Evolutionary conservation across 2,113 vertebrate species (phyloP).

Genomic region (Gobius niger): DNA sequence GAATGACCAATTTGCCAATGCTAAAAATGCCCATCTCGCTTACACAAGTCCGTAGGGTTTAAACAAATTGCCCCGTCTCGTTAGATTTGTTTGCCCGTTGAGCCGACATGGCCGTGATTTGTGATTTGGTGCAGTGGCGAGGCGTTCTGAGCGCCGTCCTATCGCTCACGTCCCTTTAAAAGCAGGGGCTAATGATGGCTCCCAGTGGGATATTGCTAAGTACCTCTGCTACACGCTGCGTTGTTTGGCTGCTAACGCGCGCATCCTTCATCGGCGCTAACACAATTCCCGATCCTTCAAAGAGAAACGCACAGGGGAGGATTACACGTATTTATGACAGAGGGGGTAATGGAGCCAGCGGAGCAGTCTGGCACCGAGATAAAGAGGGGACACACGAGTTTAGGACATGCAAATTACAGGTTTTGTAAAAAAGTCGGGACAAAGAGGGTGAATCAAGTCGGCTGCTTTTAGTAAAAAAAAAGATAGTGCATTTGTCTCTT

Average conservation of each 20-base stretch:
- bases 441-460: too few relatives aligned
- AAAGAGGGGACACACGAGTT: neutral
- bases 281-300: slow-evolving; percentile 1
- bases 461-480: too few relatives aligned
- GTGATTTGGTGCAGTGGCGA: slow-evolving; percentile 5
- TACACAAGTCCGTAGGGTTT: slow-evolving; percentile 8
- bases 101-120: slow-evolving; percentile 49
- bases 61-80: slow-evolving; percentile 32
- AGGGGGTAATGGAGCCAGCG: neutral
- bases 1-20: slow-evolving; percentile 7
- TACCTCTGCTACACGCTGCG: slow-evolving; percentile 22
- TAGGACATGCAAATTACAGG: neutral
- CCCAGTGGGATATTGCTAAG: slow-evolving; percentile 48
- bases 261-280: slow-evolving; percentile 32
- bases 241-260: slow-evolving; percentile 21
- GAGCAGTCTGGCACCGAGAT: neutral
- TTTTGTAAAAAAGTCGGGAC: too few relatives aligned
- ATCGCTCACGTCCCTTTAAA: slow-evolving; percentile 38
- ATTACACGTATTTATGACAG: slow-evolving; percentile 6
- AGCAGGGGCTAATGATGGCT: slow-evolving; percentile 42
- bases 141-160: slow-evolving; percentile 20
- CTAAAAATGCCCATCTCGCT: neutral
- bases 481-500: too few relatives aligned
- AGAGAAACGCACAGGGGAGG: neutral
- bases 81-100: slow-evolving; percentile 27